Percentiles rank a stretch among this genome's conserved stretches.
These are phyloP conservation scores for Drosophila dives DNA, from an alignment of 2,888 invertebrate species.

Conservation along the genomic window DNA sequence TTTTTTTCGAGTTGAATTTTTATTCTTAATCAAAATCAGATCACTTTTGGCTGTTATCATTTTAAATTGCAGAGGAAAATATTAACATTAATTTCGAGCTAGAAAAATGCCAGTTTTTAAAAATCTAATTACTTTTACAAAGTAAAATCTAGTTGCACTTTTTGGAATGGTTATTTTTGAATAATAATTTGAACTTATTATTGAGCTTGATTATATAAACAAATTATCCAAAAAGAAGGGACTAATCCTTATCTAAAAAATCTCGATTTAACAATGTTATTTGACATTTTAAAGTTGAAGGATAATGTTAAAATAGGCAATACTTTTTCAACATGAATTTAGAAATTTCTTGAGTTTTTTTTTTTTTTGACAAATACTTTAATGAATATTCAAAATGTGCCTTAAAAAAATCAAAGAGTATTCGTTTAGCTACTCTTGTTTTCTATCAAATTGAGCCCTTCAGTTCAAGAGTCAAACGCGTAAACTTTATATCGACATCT, in stretches of 20 bases:
- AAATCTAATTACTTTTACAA: not conserved
- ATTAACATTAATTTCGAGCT: not conserved
- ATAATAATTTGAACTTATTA: not conserved
- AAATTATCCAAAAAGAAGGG: not conserved
- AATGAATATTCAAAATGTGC: not conserved
- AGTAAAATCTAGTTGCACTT: not conserved
- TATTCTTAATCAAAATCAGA: not conserved
- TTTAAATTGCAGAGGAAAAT: not conserved
- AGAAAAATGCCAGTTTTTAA: not conserved
- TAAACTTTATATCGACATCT: slow-evolving; percentile 72
- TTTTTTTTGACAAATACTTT: not conserved
- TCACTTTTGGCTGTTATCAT: not conserved
- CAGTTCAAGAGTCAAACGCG: slow-evolving; percentile 48
- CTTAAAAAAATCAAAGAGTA: slow-evolving; percentile 2
- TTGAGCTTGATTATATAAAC: not conserved
- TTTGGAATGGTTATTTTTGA: not conserved
- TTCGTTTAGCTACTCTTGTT: slow-evolving; percentile 29
- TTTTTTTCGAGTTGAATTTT: not conserved
- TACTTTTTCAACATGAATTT: not conserved
- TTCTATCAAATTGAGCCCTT: slow-evolving; percentile 31
- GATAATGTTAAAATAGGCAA: not conserved
- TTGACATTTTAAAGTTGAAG: not conserved
- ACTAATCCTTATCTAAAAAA: too few species aligned
- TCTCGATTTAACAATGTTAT: too few species aligned
- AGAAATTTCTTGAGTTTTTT: not conserved